Evolutionary conservation across 1,140 invertebrate genomes (phyloP).

Genomic region (Cylas formicarius): DNA sequence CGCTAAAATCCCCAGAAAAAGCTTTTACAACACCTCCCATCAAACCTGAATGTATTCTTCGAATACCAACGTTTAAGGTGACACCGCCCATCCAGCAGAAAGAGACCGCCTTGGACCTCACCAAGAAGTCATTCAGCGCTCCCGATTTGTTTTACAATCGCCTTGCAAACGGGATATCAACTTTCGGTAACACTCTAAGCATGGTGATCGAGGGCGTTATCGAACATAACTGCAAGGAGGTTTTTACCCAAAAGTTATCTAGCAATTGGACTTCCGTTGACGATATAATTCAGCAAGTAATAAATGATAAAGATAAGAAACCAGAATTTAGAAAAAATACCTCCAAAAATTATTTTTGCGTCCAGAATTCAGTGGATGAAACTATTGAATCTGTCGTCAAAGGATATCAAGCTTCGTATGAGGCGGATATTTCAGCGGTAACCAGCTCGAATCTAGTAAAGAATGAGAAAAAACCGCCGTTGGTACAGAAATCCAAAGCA

Average conservation of each 20-base stretch:
- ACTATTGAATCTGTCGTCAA: slow-evolving; percentile 26
- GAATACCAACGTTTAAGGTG: slow-evolving; percentile 21
- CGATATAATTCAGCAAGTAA: slow-evolving; percentile 23
- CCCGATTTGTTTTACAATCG: no score
- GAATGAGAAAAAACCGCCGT: not conserved
- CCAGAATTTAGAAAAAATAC: not conserved
- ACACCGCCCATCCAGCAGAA: slow-evolving; percentile 6
- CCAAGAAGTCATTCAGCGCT: slow-evolving; percentile 17
- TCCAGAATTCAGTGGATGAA: slow-evolving; percentile 22
- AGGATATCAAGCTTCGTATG: slow-evolving; percentile 12
- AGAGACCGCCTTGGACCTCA: slow-evolving; percentile 25
- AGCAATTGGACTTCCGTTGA: slow-evolving; percentile 16
- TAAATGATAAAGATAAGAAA: slow-evolving; percentile 8
- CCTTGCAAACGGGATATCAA: no score
- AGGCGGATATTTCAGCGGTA: no score
- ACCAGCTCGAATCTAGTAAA: not conserved
- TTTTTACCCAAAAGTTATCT: slow-evolving; percentile 3
- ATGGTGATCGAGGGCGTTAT: slow-evolving; percentile 15
- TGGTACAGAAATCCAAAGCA: slow-evolving; percentile 1
- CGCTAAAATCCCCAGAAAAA: slow-evolving; percentile 3
- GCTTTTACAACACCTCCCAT: not conserved
- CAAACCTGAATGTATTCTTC: slow-evolving; percentile 24
- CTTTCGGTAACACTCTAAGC: slow-evolving; percentile 7
- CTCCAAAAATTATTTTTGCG: not conserved
- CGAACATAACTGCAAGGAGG: slow-evolving; percentile 7